phyloP scores from a whole-genome alignment of 2,113 vertebrate genomes.

The Nothobranchius kuhntae region DNA sequence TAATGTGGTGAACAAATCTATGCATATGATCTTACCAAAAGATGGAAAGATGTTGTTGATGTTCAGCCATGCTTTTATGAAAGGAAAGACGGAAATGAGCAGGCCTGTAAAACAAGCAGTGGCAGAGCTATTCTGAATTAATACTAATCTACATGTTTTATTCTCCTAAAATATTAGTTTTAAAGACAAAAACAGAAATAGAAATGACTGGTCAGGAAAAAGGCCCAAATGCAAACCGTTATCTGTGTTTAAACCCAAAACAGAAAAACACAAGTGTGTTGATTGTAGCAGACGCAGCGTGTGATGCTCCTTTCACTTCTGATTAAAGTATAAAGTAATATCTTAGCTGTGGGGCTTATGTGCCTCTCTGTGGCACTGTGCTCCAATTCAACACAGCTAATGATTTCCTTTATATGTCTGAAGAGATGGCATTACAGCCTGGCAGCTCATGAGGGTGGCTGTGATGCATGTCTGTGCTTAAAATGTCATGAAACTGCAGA shows the following conservation, averaged over 20 bases:
- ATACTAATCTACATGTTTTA: not conserved
- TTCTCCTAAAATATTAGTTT: not conserved
- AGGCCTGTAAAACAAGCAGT: slow-evolving; percentile 66
- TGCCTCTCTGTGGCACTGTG: slow-evolving; percentile 39
- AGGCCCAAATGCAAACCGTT: no score
- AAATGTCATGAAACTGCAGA: slow-evolving; percentile 70
- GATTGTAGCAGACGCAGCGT: slow-evolving; percentile 1
- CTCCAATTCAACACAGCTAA: slow-evolving; percentile 57
- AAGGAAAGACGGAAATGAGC: slow-evolving; percentile 80
- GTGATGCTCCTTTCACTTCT: slow-evolving; percentile 23
- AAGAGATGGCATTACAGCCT: slow-evolving; percentile 48
- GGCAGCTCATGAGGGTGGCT: slow-evolving; percentile 54
- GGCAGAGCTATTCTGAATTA: not conserved
- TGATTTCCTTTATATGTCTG: slow-evolving; percentile 57
- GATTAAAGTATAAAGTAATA: slow-evolving; percentile 29
- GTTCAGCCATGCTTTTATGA: slow-evolving; percentile 81
- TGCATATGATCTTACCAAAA: slow-evolving; percentile 63
- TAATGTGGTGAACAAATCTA: not conserved
- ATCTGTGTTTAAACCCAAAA: no score
- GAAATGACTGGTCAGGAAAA: no score
- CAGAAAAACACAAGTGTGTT: slow-evolving; percentile 4
- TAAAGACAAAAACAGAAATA: no score
- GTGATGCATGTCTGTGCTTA: slow-evolving; percentile 68
- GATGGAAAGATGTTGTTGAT: slow-evolving; percentile 79
- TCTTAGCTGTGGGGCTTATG: slow-evolving; percentile 24